phyloP scores from a whole-genome alignment of 2,113 vertebrate genomes.

The Geococcyx californianus region DNA sequence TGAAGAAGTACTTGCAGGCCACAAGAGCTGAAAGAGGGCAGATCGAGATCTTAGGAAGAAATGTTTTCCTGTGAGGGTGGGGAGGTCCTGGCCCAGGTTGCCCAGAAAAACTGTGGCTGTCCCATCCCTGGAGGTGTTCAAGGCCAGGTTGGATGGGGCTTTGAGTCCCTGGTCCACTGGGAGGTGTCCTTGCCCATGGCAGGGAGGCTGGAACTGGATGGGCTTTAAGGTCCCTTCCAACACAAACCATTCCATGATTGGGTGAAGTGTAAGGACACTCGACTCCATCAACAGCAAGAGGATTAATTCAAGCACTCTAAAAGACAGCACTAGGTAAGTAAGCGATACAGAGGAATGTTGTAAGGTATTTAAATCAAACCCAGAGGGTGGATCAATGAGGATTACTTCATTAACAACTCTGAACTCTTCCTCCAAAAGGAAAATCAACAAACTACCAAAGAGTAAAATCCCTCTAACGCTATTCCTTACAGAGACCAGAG shows the following conservation, averaged over 20 bases:
- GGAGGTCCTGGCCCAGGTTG: too few relatives aligned
- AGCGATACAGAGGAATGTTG: background rate
- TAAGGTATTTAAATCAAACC: background rate
- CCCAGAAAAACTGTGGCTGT: too few relatives aligned
- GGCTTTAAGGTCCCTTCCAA: too few relatives aligned
- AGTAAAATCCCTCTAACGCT: background rate
- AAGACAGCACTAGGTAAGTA: background rate
- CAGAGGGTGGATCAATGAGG: background rate
- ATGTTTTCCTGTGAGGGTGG: too few relatives aligned
- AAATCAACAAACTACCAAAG: background rate
- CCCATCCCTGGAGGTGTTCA: too few relatives aligned
- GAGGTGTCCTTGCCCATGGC: too few relatives aligned
- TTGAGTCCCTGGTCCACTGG: too few relatives aligned
- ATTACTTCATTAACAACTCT: background rate
- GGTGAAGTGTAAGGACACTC: background rate
- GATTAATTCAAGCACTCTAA: background rate
- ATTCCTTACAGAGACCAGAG: background rate
- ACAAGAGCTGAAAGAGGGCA: too few relatives aligned
- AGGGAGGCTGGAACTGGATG: too few relatives aligned
- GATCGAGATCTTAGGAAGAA: too few relatives aligned
- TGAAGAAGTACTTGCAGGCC: background rate
- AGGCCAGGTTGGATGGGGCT: too few relatives aligned
- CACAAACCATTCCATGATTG: too few relatives aligned
- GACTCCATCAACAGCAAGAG: fast-evolving
- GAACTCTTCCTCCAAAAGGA: background rate